Evolutionary conservation across 2,888 invertebrate genomes (phyloP), one percentile per base, ranked within the genome.

Genomic region (Zelleria hepariella): DNA sequence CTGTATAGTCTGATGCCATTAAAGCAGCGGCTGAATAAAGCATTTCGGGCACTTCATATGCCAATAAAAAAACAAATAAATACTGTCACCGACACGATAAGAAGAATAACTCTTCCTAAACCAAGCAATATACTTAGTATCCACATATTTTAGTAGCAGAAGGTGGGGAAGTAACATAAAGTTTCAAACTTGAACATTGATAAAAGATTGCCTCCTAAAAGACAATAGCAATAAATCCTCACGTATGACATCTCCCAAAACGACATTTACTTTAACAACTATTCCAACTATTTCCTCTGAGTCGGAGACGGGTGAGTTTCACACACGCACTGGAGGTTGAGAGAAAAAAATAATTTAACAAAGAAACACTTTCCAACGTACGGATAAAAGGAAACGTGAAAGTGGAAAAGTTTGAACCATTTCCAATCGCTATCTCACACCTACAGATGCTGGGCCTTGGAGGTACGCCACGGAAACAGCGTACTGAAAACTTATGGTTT

Each of bases 331-430:
- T 42, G 65, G 62, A 60, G 68, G 70, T 71, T 74, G 3, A 72
- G 74, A 75, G 72, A 74, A 82, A 84, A 83, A 78, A 82, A 86
- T 81, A 86, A 86, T 83, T 83, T 83, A 79, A 80, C 78, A 77
- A 73, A 73, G 73, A 75, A 78, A 84, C 81, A 82, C 79, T 82
- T 78, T 78, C 73, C 64, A 74, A 77, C 73, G 80, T 74, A 77
- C 73, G 80, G 75, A 85, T 83, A 85, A 86, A 85, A 80, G 80
- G 82, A 78, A 85, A 78, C 78, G 79, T 62, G 79, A 80, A 82
- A 85, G 80, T 82, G 78, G 83, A 69, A 84, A 86, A 87, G 75
- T 86, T 86, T 75, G 73, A 75, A 83, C 84, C 75, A 80, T 82
- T 77, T 55, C 59, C 59, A 59, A 59, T 59, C 54, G 59, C 25